Percentiles rank a stretch among this genome's conserved stretches.
phyloP scores from a whole-genome alignment of 2,797 vertebrate genomes.

The Prunella strophiata region DNA sequence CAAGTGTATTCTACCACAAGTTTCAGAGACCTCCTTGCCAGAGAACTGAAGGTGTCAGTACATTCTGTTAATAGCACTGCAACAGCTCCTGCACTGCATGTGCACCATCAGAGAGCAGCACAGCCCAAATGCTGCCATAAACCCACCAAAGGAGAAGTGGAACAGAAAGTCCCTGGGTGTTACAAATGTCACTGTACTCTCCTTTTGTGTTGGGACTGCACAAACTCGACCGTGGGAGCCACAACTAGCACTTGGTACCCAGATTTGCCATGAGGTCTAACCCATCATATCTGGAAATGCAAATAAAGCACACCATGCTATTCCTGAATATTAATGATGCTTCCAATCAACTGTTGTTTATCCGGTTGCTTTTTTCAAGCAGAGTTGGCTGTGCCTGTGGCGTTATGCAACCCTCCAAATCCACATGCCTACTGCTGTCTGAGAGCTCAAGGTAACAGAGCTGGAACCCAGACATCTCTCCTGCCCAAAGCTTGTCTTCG shows the following conservation, averaged over 20 bases:
- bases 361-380: not conserved
- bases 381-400: not conserved
- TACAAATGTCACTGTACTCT: not conserved
- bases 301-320: not conserved
- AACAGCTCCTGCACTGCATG: not conserved
- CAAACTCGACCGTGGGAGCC: not conserved
- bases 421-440: not conserved
- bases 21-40: not conserved
- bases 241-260: fast-evolving
- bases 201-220: not conserved
- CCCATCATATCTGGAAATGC: not conserved
- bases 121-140: not conserved
- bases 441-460: not conserved
- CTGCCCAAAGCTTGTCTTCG: not conserved
- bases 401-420: slow-evolving; percentile 49
- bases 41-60: not conserved
- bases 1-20: not conserved
- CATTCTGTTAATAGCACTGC: not conserved
- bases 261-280: not conserved
- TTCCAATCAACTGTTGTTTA: slow-evolving; percentile 21
- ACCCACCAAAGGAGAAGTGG: not conserved
- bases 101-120: not conserved
- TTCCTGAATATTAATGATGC: not conserved
- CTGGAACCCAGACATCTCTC: not conserved
- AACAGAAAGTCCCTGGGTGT: not conserved